These are phyloP conservation scores for Epirrhoe tristata DNA, from an alignment of 2,888 invertebrate species.

Conservation along the genomic window DNA sequence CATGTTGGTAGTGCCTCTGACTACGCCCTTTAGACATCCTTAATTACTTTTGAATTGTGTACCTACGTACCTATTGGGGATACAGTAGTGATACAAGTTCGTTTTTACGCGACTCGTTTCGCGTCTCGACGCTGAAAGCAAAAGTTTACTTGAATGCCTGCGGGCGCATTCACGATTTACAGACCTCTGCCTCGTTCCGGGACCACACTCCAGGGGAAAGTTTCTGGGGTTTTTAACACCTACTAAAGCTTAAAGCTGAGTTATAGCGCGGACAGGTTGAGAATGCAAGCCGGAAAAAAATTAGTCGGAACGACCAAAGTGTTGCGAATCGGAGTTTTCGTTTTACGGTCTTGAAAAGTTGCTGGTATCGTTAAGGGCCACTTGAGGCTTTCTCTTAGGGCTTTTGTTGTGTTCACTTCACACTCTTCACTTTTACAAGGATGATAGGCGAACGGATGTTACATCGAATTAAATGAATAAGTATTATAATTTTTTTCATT, in stretches of 20 bases:
- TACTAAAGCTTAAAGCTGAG: constrained; percentile 42
- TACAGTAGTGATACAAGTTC: no score
- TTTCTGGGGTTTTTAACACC: constrained; percentile 43
- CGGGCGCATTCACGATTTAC: constrained; percentile 31
- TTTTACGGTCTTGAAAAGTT: constrained; percentile 31
- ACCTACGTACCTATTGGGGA: no score
- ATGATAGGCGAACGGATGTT: not conserved
- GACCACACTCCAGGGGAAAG: constrained; percentile 33
- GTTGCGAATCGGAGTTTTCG: constrained; percentile 26
- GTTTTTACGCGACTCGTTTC: not conserved
- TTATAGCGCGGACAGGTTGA: constrained; percentile 35
- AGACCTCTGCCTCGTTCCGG: constrained; percentile 26
- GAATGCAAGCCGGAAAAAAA: constrained; percentile 37
- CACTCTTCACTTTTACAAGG: not conserved
- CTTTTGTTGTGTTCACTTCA: constrained; percentile 5
- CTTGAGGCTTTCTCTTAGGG: constrained; percentile 3
- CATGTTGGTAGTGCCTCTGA: no score
- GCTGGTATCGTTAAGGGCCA: constrained; percentile 11
- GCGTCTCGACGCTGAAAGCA: constrained; percentile 13
- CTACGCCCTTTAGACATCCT: no score
- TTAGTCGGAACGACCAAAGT: constrained; percentile 32
- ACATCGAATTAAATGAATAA: not conserved
- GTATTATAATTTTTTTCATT: no score
- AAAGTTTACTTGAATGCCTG: constrained; percentile 24
- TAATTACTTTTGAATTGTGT: no score